Evolutionary conservation across 2,797 vertebrate genomes (phyloP).

Genomic region (Diceros bicornis): DNA sequence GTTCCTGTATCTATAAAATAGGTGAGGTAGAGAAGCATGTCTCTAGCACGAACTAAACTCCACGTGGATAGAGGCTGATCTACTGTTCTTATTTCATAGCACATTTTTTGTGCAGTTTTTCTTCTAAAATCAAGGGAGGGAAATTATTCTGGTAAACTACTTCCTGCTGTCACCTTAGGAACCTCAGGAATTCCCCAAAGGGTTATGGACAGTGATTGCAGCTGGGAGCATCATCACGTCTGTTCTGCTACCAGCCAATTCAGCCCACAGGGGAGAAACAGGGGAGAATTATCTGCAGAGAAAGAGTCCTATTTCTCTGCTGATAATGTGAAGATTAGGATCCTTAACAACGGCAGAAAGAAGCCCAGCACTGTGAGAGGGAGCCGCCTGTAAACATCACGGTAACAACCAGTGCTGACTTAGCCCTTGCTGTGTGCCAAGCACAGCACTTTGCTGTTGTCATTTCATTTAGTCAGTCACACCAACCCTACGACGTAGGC

Average conservation of each 20-base stretch:
- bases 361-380: background rate
- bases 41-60: background rate
- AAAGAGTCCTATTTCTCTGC: background rate
- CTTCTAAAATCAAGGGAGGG: background rate
- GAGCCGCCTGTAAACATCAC: background rate
- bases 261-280: rapidly evolving
- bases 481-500: background rate
- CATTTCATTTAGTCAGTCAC: background rate
- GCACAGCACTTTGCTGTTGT: background rate
- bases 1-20: background rate
- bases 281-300: background rate
- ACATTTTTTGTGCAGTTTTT: background rate
- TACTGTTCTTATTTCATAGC: background rate
- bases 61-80: background rate
- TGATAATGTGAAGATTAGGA: background rate
- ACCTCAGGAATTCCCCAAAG: background rate
- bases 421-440: background rate
- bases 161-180: background rate
- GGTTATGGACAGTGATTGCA: background rate
- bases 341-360: background rate
- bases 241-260: background rate
- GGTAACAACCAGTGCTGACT: background rate
- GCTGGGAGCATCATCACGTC: background rate
- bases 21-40: background rate
- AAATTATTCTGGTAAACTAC: background rate